Conservation (phyloP, 2,888 invertebrate species). For the Lamproptera curius region DNA sequence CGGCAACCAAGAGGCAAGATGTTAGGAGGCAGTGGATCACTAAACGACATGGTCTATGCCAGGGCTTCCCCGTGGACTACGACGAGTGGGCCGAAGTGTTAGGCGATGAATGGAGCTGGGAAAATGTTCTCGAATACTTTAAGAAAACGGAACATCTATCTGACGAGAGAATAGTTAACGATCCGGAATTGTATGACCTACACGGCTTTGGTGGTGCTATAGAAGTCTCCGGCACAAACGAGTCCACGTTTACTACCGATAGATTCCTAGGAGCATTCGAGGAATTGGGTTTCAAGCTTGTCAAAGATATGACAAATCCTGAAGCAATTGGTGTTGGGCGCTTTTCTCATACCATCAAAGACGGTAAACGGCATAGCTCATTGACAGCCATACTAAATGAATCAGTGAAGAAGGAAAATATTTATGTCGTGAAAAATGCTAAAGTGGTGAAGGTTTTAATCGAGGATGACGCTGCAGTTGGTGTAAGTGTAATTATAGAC, state of each 20-base stretch:
- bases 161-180: constrained; percentile 45
- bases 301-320: constrained; percentile 61
- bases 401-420: constrained; percentile 34
- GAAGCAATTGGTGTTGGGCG: constrained; percentile 50
- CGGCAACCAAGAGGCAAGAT: constrained; percentile 55
- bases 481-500: constrained; percentile 38
- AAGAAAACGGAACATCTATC: constrained; percentile 58
- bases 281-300: constrained; percentile 48
- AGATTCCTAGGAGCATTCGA: constrained; percentile 47
- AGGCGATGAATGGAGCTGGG: constrained; percentile 53
- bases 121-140: constrained; percentile 50
- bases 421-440: constrained; percentile 46
- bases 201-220: constrained; percentile 54
- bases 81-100: constrained; percentile 50
- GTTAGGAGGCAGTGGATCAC: constrained; percentile 59
- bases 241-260: constrained; percentile 35
- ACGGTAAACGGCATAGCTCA: constrained; percentile 50
- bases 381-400: constrained; percentile 50
- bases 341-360: constrained; percentile 55
- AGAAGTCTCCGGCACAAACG: constrained; percentile 45
- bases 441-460: constrained; percentile 47
- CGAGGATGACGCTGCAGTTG: constrained; percentile 40
- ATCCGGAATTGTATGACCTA: constrained; percentile 42
- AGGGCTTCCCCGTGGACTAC: constrained; percentile 56
- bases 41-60: constrained; percentile 64